phyloP scores from a whole-genome alignment of 2,888 invertebrate species.

The Cephus pygmeus region DNA sequence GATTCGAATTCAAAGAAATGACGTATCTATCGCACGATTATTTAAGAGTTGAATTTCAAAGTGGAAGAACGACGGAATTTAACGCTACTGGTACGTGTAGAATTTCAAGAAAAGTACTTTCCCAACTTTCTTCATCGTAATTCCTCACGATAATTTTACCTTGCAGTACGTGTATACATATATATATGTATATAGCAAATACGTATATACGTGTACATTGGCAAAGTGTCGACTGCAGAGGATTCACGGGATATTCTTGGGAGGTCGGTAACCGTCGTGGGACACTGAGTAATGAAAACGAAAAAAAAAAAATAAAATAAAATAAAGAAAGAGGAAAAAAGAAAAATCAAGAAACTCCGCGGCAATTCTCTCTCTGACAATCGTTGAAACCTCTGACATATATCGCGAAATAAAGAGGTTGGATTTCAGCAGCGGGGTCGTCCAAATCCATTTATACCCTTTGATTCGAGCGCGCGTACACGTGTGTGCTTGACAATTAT shows the following conservation, averaged over 20 bases:
- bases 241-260: neutral
- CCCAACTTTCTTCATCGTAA: neutral
- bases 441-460: neutral
- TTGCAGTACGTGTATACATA: neutral
- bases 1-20: neutral
- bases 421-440: neutral
- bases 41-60: neutral
- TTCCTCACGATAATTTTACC: neutral
- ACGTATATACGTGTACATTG: too few species aligned
- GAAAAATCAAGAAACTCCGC: neutral
- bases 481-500: slow-evolving; percentile 1
- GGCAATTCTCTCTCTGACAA: neutral
- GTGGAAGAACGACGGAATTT: neutral
- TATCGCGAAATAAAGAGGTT: neutral
- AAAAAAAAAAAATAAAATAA: too few species aligned
- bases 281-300: neutral
- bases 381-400: neutral
- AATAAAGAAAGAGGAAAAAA: too few species aligned
- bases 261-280: neutral
- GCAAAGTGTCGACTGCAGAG: neutral
- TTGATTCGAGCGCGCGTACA: neutral
- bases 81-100: neutral
- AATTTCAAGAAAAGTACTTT: neutral
- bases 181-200: neutral
- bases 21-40: neutral